Conservation (phyloP, 2,113 vertebrate genomes). For the Calonectris borealis region DNA sequence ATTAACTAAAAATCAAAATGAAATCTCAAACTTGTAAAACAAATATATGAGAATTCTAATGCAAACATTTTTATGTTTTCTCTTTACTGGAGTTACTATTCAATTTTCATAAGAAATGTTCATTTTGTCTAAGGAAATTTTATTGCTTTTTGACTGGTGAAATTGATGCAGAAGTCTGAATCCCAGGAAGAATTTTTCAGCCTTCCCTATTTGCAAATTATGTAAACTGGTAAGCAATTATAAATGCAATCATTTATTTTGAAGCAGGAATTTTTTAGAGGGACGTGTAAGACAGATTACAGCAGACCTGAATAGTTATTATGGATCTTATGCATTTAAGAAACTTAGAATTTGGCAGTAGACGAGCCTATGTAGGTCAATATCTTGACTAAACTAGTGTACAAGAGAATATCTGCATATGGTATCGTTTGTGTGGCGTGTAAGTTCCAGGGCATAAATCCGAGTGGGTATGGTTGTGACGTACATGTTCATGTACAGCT, state of each 20-base stretch:
- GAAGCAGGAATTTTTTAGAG: background rate
- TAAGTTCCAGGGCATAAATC: background rate
- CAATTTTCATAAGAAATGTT: background rate
- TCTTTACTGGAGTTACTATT: background rate
- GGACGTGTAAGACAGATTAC: background rate
- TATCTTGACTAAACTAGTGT: background rate
- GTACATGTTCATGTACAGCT: background rate
- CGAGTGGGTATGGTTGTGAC: background rate
- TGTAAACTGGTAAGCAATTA: background rate
- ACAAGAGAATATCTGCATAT: background rate
- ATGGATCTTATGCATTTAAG: background rate
- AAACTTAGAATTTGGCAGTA: background rate
- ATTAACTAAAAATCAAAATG: background rate
- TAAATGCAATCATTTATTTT: background rate
- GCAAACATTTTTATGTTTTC: background rate
- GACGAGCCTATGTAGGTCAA: background rate
- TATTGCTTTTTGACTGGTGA: background rate
- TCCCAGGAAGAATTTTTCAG: background rate
- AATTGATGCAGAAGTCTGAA: background rate
- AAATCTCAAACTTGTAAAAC: background rate
- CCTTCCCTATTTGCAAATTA: background rate
- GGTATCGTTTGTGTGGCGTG: background rate
- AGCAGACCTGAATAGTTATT: background rate
- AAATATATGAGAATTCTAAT: background rate
- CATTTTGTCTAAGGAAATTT: background rate